Evolutionary conservation across 2,113 vertebrate genomes (phyloP).

Genomic region (Atractosteus spatula): DNA sequence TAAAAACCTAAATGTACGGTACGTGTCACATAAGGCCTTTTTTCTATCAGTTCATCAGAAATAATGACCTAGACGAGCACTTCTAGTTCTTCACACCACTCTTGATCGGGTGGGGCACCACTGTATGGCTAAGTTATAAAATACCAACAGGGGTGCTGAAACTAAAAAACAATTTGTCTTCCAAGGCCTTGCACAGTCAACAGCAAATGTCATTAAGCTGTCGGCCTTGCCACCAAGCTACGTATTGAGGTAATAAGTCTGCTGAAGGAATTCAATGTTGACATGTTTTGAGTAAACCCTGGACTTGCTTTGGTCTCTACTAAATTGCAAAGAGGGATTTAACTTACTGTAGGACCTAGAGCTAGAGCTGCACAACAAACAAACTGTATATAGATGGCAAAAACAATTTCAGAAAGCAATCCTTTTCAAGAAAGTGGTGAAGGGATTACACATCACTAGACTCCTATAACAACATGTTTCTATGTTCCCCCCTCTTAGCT

Average conservation of each 20-base stretch:
- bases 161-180: background rate
- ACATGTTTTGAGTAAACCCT: background rate
- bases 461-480: no score
- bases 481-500: no score
- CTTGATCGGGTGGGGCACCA: background rate
- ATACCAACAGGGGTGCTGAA: background rate
- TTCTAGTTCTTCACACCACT: background rate
- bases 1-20: no score
- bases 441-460: no score
- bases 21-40: no score
- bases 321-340: background rate
- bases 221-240: background rate
- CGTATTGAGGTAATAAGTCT: background rate
- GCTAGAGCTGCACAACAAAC: no score
- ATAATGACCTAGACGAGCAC: background rate
- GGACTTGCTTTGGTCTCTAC: background rate
- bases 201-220: background rate
- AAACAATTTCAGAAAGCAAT: no score
- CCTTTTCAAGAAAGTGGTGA: no score
- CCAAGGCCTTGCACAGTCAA: background rate
- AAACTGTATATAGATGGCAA: no score
- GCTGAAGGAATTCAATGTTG: constrained; percentile 4
- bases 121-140: background rate
- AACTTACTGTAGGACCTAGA: background rate
- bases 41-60: background rate